A percentile compares a stretch with the other conserved stretches of the same genome.
Conservation (phyloP, 2,888 invertebrate species). For the Terebella lapidaria region DNA sequence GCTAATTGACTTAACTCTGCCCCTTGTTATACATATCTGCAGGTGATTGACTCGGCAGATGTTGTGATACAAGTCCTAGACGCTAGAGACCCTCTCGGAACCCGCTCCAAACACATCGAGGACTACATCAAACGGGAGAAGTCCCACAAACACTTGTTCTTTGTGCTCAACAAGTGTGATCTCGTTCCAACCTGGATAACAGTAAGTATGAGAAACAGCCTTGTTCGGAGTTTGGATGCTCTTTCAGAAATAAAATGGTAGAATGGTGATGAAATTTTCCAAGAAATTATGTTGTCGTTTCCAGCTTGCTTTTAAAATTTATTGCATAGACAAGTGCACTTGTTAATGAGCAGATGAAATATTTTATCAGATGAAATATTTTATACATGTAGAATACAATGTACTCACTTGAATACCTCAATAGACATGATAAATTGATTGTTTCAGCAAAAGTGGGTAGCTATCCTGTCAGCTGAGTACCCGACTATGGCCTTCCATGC, state of each 20-base stretch:
- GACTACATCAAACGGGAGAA: slow-evolving; percentile 90
- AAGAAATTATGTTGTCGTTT: too few relatives aligned
- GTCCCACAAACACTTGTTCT: slow-evolving; percentile 93
- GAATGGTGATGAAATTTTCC: too few relatives aligned
- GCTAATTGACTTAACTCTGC: too few relatives aligned
- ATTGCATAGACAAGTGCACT: too few relatives aligned
- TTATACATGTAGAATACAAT: background rate
- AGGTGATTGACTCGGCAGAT: slow-evolving; percentile 90
- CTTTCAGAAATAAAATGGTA: too few relatives aligned
- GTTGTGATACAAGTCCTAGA: slow-evolving; percentile 92
- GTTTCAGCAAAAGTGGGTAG: slow-evolving; percentile 82
- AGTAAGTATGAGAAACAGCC: slow-evolving; percentile 46
- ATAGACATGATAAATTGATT: background rate
- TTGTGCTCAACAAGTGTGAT: slow-evolving; percentile 86
- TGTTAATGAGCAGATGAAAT: background rate
- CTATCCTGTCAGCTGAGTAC: slow-evolving; percentile 85
- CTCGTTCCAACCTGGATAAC: slow-evolving; percentile 97
- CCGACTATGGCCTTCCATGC: slow-evolving; percentile 98
- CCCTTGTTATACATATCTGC: slow-evolving; percentile 5
- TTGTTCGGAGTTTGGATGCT: too few relatives aligned
- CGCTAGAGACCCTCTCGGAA: slow-evolving; percentile 95
- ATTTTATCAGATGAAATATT: background rate
- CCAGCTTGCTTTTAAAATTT: too few relatives aligned
- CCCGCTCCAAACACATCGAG: slow-evolving; percentile 86
- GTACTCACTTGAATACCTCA: background rate